Conservation (phyloP, 2,797 vertebrate species). For the Falco cherrug region DNA sequence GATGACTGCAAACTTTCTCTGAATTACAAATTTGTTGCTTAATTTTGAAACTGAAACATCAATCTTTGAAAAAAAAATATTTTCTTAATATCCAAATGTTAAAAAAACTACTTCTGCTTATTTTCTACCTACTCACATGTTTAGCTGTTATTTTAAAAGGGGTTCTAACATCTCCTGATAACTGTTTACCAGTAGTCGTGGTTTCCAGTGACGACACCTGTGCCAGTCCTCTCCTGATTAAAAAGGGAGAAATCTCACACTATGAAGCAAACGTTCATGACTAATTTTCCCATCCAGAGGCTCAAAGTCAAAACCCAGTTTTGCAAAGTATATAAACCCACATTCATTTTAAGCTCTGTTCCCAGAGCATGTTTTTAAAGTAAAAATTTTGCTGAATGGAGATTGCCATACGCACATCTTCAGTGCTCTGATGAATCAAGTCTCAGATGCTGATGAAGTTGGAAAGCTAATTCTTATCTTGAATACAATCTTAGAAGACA, state of each 20-base stretch:
- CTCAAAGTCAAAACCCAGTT: not conserved
- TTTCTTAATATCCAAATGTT: not conserved
- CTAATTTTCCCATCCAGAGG: not conserved
- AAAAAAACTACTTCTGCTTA: not conserved
- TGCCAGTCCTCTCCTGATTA: not conserved
- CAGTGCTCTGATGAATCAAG: not conserved
- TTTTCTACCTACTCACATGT: not conserved
- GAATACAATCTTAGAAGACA: not conserved
- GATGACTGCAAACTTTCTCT: not conserved
- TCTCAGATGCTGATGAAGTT: not conserved
- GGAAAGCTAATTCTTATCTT: constrained; percentile 19
- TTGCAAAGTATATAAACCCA: not conserved
- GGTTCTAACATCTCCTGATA: not conserved
- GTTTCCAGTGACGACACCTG: not conserved
- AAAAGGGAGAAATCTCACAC: not conserved
- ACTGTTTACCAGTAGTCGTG: not conserved
- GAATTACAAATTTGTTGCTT: constrained; percentile 9
- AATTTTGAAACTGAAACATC: constrained; percentile 8
- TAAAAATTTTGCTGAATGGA: not conserved
- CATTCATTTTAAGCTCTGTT: not conserved
- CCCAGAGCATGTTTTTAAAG: not conserved
- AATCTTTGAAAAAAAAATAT: not conserved
- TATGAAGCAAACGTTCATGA: not conserved
- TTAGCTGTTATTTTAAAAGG: not conserved
- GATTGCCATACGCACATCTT: not conserved